These are phyloP conservation scores for Anolis carolinensis DNA, from an alignment of 2,113 vertebrate species.

Conservation along the genomic window DNA sequence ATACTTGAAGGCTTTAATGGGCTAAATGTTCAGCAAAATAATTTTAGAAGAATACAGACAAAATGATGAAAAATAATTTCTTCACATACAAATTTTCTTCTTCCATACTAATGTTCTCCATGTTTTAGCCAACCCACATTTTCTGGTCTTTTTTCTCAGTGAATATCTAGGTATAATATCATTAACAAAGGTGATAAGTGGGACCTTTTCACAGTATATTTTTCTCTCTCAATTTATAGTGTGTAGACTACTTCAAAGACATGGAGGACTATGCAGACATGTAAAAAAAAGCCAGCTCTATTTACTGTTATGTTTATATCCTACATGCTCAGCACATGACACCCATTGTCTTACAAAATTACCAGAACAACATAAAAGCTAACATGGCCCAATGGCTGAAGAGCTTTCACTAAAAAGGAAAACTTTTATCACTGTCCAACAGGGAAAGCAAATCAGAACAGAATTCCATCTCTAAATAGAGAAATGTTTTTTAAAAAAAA, in stretches of 20 bases:
- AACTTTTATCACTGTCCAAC: neutral
- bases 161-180: neutral
- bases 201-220: neutral
- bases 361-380: neutral
- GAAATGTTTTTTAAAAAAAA: neutral
- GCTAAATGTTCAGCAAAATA: neutral
- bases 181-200: neutral
- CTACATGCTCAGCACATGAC: neutral
- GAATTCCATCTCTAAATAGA: neutral
- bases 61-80: neutral
- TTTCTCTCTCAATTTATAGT: neutral
- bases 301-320: neutral
- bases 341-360: neutral
- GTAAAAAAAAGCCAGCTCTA: neutral
- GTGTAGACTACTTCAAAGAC: neutral
- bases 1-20: neutral
- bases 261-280: neutral
- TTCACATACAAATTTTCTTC: neutral
- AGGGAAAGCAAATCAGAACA: neutral
- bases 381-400: neutral
- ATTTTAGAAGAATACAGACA: neutral
- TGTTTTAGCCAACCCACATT: neutral
- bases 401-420: neutral
- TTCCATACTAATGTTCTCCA: neutral
- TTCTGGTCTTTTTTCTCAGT: neutral